Evolutionary conservation across 1,140 invertebrate genomes (phyloP).

Genomic region (Saccostrea glomerata): DNA sequence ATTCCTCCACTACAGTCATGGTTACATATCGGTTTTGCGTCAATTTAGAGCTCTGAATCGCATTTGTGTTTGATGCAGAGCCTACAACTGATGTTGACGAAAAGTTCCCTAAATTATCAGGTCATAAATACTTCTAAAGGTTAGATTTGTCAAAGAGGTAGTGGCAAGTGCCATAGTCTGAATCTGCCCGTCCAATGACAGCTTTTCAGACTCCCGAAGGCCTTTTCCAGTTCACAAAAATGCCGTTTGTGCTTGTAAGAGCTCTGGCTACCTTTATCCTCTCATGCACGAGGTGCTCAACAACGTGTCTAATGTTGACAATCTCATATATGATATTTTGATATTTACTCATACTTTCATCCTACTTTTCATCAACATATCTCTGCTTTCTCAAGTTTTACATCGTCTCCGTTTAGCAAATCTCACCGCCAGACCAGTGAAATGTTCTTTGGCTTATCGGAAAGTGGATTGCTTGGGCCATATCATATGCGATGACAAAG

Average conservation of each 20-base stretch:
- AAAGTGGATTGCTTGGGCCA: too few relatives aligned
- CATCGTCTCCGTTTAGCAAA: slow-evolving; percentile 58
- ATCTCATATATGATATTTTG: slow-evolving; percentile 60
- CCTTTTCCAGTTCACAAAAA: slow-evolving; percentile 73
- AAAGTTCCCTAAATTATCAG: slow-evolving; percentile 53
- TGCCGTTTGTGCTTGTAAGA: slow-evolving; percentile 79
- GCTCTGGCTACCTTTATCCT: slow-evolving; percentile 79
- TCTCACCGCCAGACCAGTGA: slow-evolving; percentile 50
- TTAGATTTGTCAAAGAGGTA: slow-evolving; percentile 56
- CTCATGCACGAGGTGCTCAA: slow-evolving; percentile 70
- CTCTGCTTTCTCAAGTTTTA: not conserved
- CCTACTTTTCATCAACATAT: too few relatives aligned
- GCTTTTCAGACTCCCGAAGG: too few relatives aligned
- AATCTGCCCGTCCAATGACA: slow-evolving; percentile 31
- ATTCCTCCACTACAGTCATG: slow-evolving; percentile 66
- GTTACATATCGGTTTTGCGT: slow-evolving; percentile 76
- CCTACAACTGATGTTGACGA: slow-evolving; percentile 81
- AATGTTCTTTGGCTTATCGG: not conserved
- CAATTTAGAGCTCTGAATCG: slow-evolving; percentile 80
- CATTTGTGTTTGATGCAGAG: slow-evolving; percentile 77
- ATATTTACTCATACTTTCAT: slow-evolving; percentile 8
- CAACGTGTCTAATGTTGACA: slow-evolving; percentile 48
- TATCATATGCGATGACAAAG: too few relatives aligned
- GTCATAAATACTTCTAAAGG: slow-evolving; percentile 45
- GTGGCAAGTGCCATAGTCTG: slow-evolving; percentile 50